Percentiles rank a stretch among this genome's conserved stretches.
These are phyloP conservation scores for Imbricaverruca yamaguchii DNA, from an alignment of 2,888 invertebrate species.

Conservation along the genomic window DNA sequence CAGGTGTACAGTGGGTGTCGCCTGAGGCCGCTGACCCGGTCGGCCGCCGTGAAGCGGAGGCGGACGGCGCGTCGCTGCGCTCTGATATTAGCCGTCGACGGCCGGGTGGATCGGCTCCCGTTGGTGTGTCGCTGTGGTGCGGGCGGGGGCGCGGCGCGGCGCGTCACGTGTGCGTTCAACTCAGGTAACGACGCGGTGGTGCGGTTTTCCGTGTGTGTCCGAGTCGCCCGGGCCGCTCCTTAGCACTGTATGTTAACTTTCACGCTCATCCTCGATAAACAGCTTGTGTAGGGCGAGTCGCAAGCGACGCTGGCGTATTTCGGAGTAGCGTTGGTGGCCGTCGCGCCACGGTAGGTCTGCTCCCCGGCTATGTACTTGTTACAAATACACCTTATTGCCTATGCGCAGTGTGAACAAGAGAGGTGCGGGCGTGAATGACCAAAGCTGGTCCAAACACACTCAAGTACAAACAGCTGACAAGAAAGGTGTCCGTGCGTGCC, in stretches of 20 bases:
- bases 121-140: background rate
- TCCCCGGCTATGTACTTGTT: conserved; percentile 2
- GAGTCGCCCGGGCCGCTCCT: background rate
- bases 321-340: background rate
- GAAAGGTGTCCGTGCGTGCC: too few species aligned
- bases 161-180: background rate
- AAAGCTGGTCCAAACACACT: too few species aligned
- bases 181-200: background rate
- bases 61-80: too few species aligned
- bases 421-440: too few species aligned
- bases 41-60: too few species aligned
- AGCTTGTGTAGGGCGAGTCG: background rate
- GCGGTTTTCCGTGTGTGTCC: background rate
- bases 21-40: too few species aligned
- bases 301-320: background rate
- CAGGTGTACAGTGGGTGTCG: too few species aligned
- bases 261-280: background rate
- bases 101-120: too few species aligned
- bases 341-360: background rate
- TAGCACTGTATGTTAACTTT: background rate
- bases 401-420: background rate
- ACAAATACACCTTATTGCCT: background rate
- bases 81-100: too few species aligned
- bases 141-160: background rate
- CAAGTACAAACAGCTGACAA: too few species aligned